Conservation (phyloP, 1,140 invertebrate species). For the Glomeris maerens region DNA sequence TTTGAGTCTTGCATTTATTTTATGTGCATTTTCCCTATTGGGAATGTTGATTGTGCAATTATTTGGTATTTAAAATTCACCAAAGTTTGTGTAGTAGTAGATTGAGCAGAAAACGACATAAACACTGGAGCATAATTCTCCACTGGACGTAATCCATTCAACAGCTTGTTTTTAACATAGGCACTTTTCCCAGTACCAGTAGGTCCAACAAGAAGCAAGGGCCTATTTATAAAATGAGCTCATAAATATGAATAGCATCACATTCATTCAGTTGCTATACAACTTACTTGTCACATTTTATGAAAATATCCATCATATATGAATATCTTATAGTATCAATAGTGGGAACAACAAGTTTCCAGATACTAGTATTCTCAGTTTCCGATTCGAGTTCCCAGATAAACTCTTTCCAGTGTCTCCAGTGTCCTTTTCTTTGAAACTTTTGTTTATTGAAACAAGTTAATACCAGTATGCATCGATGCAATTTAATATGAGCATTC, state of each 20-base stretch:
- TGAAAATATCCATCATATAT: conserved; percentile 28
- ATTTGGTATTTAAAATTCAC: too few species aligned
- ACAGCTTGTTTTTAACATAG: conserved; percentile 71
- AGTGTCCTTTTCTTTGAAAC: conserved; percentile 28
- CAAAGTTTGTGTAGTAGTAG: conserved; percentile 69
- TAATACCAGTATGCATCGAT: background rate
- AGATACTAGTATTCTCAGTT: conserved; percentile 43
- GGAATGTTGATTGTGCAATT: too few species aligned
- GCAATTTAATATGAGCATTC: background rate
- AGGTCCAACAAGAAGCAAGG: conserved; percentile 67
- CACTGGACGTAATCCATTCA: conserved; percentile 58
- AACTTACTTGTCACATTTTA: conserved; percentile 40
- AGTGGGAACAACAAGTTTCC: conserved; percentile 67
- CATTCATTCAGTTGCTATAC: background rate
- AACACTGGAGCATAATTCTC: conserved; percentile 56
- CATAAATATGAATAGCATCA: conserved; percentile 36
- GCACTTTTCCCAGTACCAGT: conserved; percentile 87
- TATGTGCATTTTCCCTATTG: too few species aligned
- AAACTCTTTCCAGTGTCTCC: conserved; percentile 36
- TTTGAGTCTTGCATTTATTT: too few species aligned
- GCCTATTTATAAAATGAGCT: conserved; percentile 44
- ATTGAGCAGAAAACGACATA: conserved; percentile 78
- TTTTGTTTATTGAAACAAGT: conserved; percentile 8
- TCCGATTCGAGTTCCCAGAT: conserved; percentile 52
- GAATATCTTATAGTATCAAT: conserved; percentile 52